These are phyloP conservation scores for Xiphophorus maculatus DNA, from an alignment of 2,113 vertebrate species.

Conservation along the genomic window DNA sequence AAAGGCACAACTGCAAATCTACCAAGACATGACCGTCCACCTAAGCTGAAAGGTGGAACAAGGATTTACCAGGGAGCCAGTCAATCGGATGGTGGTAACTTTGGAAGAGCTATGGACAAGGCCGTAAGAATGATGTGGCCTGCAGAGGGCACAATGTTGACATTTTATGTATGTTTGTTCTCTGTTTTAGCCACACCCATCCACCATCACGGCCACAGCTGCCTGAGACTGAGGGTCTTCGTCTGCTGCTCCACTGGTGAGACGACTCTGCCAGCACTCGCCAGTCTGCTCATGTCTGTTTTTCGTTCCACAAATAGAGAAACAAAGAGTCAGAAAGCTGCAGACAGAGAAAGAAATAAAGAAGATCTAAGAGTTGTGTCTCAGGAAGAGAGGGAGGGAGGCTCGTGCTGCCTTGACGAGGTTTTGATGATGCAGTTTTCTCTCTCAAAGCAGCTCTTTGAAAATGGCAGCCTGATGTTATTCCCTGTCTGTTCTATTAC, in stretches of 20 bases:
- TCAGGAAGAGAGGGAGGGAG: neutral
- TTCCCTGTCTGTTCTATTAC: slow-evolving; percentile 45
- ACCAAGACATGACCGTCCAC: neutral
- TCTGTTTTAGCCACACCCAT: slow-evolving; percentile 86
- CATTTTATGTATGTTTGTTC: slow-evolving; percentile 43
- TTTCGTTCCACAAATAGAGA: slow-evolving; percentile 9
- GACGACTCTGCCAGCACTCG: slow-evolving; percentile 55
- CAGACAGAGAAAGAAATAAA: slow-evolving; percentile 10
- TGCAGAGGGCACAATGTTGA: slow-evolving; percentile 68
- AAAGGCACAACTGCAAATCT: neutral
- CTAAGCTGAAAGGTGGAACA: neutral
- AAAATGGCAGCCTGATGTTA: slow-evolving; percentile 55
- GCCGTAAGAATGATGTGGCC: slow-evolving; percentile 15
- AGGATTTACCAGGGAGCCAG: no score
- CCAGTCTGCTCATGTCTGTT: slow-evolving; percentile 1
- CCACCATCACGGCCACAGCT: slow-evolving; percentile 92
- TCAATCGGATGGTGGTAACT: no score
- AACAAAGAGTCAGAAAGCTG: slow-evolving; percentile 8
- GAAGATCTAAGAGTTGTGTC: slow-evolving; percentile 43
- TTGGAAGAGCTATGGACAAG: neutral
- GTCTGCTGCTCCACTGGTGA: slow-evolving; percentile 95
- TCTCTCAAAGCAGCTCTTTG: slow-evolving; percentile 42
- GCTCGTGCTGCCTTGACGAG: slow-evolving; percentile 26
- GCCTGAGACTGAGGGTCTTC: slow-evolving; percentile 94
- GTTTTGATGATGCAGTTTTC: slow-evolving; percentile 47